Evolutionary conservation across 1,140 invertebrate species (phyloP), one percentile per base, ranked within the genome.

Genomic region (Paralvinella palmiformis): DNA sequence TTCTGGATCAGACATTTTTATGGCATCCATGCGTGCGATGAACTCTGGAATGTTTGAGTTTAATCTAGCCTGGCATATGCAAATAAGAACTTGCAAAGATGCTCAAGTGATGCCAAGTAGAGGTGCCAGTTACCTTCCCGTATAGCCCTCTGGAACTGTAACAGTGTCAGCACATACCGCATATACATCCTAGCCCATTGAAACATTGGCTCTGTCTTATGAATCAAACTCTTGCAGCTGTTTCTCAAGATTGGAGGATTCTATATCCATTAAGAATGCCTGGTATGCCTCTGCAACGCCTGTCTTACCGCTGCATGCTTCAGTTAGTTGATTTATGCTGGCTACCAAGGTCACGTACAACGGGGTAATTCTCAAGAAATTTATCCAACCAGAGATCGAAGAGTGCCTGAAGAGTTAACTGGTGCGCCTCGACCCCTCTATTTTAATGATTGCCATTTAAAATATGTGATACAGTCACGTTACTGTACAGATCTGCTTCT

Each of bases 21-120:
- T n/a, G n/a, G n/a, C n/a, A n/a, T n/a, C n/a, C 6, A 22, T 56
- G 53, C 53, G 53, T 27, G 53, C 53, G 17, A 56, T 56, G 31
- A 22, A 56, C 31, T 6, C 53, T 56, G 53, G 53, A 31, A 56
- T 6, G 53, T 56, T 56, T 56, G 53, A 3, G 24, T 29, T 24
- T 56, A 4, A 17, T 56, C 53, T 2, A 56, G 20, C 24, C 53
- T 56, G 22, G 3, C n/a, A 29, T 56, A 56, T 3, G 53, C 53
- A 27, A 5, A 56, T 3, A 56, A 56, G 31, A 24, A 56, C 3
- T 27, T 31, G 24, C 53, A 56, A 6, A 56, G 22, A n/a, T n/a
- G n/a, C n/a, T n/a, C n/a, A n/a, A n/a, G 53, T 15, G 53, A 7
- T 1, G 1, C 53, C 24, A 56, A 33, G 7, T 56, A 22, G 53